phyloP scores from a whole-genome alignment of 2,888 invertebrate genomes.

The Ferrisia virgata region DNA sequence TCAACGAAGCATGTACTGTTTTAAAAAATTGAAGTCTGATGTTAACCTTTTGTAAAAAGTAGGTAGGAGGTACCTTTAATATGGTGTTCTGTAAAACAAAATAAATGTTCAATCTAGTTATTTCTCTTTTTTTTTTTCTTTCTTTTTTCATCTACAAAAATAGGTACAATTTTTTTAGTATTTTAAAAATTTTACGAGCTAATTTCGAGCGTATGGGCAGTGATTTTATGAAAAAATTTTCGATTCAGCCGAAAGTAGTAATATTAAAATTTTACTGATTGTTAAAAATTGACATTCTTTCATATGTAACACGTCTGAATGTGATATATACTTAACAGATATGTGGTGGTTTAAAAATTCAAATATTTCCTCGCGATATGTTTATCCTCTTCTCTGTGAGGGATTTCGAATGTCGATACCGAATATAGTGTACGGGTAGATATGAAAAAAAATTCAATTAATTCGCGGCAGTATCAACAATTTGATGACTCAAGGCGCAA shows the following conservation, averaged over 20 bases:
- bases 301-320: neutral
- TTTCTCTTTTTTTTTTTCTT: neutral
- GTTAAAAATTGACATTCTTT: conserved; percentile 16
- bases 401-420: neutral
- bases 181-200: neutral
- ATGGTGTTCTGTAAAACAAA: neutral
- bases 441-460: neutral
- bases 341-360: neutral
- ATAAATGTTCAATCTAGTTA: neutral
- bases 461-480: neutral
- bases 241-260: neutral
- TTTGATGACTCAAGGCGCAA: neutral
- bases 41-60: neutral
- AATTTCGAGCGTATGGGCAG: conserved; percentile 10
- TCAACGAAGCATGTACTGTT: neutral
- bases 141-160: neutral
- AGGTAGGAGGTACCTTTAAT: too few relatives aligned
- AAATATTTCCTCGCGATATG: neutral
- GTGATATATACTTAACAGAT: neutral
- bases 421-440: neutral
- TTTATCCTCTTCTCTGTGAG: neutral
- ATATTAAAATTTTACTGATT: conserved; percentile 7
- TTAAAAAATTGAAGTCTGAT: neutral
- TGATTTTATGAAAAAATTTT: neutral
- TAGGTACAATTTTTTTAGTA: neutral